Conservation (phyloP, 1,140 invertebrate genomes). For the Sycophila sp. region DNA sequence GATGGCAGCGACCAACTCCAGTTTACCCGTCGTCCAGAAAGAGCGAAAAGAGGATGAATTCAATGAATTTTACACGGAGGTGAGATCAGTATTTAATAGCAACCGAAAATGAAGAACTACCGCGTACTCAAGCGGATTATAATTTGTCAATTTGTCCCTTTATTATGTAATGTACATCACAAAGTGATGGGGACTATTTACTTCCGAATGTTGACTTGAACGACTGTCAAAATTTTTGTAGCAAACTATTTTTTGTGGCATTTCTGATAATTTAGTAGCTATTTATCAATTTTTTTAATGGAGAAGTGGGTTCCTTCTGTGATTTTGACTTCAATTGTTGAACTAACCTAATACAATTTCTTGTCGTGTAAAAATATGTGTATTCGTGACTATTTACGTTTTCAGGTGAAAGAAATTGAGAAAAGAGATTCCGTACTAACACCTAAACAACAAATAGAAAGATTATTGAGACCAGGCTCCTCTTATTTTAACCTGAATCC, state of each 20-base stretch:
- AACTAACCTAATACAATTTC: conserved; percentile 1
- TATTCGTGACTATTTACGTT: neutral
- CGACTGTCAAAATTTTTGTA: conserved; percentile 26
- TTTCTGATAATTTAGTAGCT: too few relatives aligned
- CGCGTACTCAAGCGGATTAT: neutral
- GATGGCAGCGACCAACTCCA: conserved; percentile 63
- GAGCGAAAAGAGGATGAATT: conserved; percentile 71
- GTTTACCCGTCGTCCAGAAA: conserved; percentile 55
- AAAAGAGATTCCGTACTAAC: conserved; percentile 91
- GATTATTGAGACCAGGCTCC: conserved; percentile 90
- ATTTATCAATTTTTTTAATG: too few relatives aligned
- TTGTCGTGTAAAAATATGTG: conserved; percentile 5
- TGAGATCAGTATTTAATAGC: conserved; percentile 51
- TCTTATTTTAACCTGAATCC: conserved; percentile 98
- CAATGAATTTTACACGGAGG: conserved; percentile 75
- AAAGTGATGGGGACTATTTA: conserved; percentile 31
- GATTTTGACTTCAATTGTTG: neutral
- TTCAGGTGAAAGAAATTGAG: conserved; percentile 95
- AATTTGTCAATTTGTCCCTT: neutral
- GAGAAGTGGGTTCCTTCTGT: too few relatives aligned
- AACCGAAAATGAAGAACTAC: conserved; percentile 21
- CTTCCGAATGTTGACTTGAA: conserved; percentile 4
- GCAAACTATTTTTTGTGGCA: too few relatives aligned
- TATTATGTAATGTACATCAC: neutral
- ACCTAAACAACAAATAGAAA: conserved; percentile 93